Percentiles rank a stretch among this genome's conserved stretches.
Evolutionary conservation across 1,140 invertebrate genomes (phyloP).

Genomic region (Dinothrombium tinctorium): DNA sequence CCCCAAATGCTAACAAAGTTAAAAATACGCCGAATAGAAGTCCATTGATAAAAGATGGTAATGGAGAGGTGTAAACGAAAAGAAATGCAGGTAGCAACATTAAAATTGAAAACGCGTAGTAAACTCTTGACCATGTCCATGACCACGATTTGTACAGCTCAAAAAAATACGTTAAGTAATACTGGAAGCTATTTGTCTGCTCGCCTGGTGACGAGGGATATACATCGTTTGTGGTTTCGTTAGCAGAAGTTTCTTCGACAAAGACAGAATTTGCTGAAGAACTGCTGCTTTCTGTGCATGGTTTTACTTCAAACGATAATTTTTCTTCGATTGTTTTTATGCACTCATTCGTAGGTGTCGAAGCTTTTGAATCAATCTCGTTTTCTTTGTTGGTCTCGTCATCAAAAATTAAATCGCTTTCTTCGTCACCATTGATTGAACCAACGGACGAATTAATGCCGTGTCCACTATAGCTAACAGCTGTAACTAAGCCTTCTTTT

Average conservation of each 20-base stretch:
- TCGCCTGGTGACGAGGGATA: not conserved
- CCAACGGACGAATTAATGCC: not conserved
- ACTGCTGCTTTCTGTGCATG: constrained; percentile 12
- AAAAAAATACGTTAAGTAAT: not conserved
- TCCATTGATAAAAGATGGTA: no score
- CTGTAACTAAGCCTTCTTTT: not conserved
- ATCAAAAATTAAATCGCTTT: not conserved
- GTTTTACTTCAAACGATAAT: constrained; percentile 12
- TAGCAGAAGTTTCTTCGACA: not conserved
- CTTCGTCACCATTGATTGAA: not conserved
- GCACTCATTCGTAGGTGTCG: constrained; percentile 11
- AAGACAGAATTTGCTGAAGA: not conserved
- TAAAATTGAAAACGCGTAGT: no score
- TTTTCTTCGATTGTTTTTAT: not conserved
- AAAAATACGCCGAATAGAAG: no score
- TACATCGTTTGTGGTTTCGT: not conserved
- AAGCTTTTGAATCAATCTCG: not conserved
- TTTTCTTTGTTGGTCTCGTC: not conserved
- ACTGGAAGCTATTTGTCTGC: not conserved
- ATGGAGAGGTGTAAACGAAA: no score
- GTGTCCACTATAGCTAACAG: not conserved
- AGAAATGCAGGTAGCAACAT: no score
- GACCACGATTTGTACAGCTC: no score
- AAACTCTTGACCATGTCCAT: no score
- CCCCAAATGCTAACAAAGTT: no score